Percentiles rank a stretch among this genome's conserved stretches.
Evolutionary conservation across 2,113 vertebrate species (phyloP).

Genomic region (Nothocercus nigrocapillus): DNA sequence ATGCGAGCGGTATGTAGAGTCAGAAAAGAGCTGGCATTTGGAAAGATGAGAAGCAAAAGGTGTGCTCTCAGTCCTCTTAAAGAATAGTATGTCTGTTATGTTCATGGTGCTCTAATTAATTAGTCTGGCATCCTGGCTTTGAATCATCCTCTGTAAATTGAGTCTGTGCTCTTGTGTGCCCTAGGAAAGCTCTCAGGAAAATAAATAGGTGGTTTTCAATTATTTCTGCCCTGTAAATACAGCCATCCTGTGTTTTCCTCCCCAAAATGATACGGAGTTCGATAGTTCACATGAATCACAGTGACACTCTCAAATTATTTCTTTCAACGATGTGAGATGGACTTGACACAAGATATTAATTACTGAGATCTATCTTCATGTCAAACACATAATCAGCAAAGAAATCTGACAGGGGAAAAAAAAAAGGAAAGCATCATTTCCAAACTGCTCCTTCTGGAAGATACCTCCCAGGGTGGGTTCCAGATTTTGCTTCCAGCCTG

Average conservation of each 20-base stretch:
- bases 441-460: not conserved
- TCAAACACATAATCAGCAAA: not conserved
- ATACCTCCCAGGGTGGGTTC: not conserved
- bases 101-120: not conserved
- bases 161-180: not conserved
- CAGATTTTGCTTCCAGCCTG: not conserved
- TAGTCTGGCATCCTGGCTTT: not conserved
- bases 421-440: not conserved
- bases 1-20: not conserved
- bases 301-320: not conserved
- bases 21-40: not conserved
- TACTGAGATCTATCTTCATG: not conserved
- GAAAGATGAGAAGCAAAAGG: not conserved
- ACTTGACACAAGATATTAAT: slow-evolving; percentile 19
- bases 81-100: not conserved
- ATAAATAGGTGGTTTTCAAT: not conserved
- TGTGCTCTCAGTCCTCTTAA: not conserved
- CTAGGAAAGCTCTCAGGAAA: slow-evolving; percentile 3
- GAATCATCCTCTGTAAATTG: not conserved
- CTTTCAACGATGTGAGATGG: not conserved
- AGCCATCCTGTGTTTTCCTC: not conserved
- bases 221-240: slow-evolving; percentile 23
- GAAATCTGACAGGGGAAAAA: not conserved
- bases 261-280: not conserved
- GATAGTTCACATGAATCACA: not conserved